Evolutionary conservation across 1,140 invertebrate genomes (phyloP).

Genomic region (Sycobia sp.): DNA sequence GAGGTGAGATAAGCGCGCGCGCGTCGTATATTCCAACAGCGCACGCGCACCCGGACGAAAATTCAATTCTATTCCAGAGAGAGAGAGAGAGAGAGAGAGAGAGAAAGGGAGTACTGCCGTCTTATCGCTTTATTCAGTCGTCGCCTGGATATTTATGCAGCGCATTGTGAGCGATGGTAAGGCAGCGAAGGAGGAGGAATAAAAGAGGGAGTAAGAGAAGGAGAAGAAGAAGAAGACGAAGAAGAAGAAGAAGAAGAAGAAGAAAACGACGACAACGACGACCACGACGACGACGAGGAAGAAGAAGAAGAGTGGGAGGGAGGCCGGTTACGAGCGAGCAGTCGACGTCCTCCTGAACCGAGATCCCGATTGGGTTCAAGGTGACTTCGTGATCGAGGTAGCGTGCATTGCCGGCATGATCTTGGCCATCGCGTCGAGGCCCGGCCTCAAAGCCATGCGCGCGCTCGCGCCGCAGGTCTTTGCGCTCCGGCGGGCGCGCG

Average conservation of each 20-base stretch:
- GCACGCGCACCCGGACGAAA: too few relatives aligned
- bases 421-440: constrained; percentile 17
- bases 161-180: constrained; percentile 12
- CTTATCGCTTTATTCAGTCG: constrained; percentile 29
- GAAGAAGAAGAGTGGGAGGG: neutral
- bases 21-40: too few relatives aligned
- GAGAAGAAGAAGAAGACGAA: neutral
- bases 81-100: too few relatives aligned
- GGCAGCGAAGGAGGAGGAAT: neutral
- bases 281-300: neutral
- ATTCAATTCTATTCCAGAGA: too few relatives aligned
- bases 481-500: constrained; percentile 10
- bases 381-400: constrained; percentile 42
- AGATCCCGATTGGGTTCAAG: constrained; percentile 42
- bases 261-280: neutral
- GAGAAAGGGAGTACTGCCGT: too few relatives aligned
- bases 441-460: too few relatives aligned
- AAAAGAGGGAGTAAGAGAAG: neutral
- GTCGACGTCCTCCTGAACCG: constrained; percentile 34
- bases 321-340: neutral
- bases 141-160: constrained; percentile 24
- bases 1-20: too few relatives aligned
- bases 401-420: constrained; percentile 24
- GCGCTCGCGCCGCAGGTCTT: constrained; percentile 21
- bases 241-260: neutral